These are phyloP conservation scores for Heliconius erato DNA, from an alignment of 2,888 invertebrate genomes.

Conservation along the genomic window DNA sequence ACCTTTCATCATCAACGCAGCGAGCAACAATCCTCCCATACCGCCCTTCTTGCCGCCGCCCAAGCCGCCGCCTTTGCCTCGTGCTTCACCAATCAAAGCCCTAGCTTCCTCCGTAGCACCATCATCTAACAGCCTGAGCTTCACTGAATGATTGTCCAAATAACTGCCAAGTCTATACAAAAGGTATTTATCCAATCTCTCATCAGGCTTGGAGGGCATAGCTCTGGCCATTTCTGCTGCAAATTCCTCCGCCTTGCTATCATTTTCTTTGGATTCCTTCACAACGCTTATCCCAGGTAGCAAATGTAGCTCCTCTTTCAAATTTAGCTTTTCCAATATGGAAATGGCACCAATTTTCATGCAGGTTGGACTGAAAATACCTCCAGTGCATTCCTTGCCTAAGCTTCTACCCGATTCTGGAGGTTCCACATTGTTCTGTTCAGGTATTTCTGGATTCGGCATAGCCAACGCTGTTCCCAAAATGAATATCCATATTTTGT, in stretches of 20 bases:
- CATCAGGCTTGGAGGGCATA: constrained; percentile 91
- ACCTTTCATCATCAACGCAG: constrained; percentile 88
- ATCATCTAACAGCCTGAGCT: constrained; percentile 89
- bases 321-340: constrained; percentile 73
- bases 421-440: constrained; percentile 63
- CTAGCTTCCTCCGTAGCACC: constrained; percentile 86
- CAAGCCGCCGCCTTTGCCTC: constrained; percentile 79
- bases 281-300: constrained; percentile 88
- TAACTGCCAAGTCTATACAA: constrained; percentile 90
- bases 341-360: constrained; percentile 80
- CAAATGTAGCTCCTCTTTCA: constrained; percentile 74
- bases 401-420: constrained; percentile 68
- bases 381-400: constrained; percentile 75
- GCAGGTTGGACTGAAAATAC: constrained; percentile 78
- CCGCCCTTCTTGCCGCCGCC: constrained; percentile 82
- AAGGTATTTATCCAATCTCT: constrained; percentile 90
- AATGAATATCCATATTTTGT: constrained; percentile 61
- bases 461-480: constrained; percentile 64
- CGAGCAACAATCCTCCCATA: constrained; percentile 82
- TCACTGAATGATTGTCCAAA: constrained; percentile 90
- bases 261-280: constrained; percentile 79
- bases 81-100: constrained; percentile 83
- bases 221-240: constrained; percentile 90
- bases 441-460: constrained; percentile 72
- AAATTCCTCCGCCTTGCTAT: constrained; percentile 89